These are phyloP conservation scores for Delia radicum DNA, from an alignment of 1,140 invertebrate species.

Conservation along the genomic window DNA sequence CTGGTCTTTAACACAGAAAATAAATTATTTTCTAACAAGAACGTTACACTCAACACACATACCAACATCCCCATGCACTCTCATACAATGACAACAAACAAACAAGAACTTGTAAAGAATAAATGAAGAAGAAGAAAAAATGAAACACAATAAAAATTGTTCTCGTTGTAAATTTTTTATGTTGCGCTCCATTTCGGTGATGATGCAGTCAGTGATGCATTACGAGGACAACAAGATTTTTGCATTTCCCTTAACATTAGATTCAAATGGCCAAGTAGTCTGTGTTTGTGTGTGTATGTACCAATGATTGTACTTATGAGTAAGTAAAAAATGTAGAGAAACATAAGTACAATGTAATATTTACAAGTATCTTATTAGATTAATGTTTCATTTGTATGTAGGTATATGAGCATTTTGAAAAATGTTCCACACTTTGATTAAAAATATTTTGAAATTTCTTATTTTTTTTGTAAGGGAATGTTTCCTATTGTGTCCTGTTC, in stretches of 20 bases:
- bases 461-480: too few species aligned
- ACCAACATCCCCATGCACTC: background rate
- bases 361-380: background rate
- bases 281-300: too few species aligned
- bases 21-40: slow-evolving; percentile 12
- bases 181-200: slow-evolving; percentile 19
- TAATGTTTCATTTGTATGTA: background rate
- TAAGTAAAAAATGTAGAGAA: too few species aligned
- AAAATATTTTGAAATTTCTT: too few species aligned
- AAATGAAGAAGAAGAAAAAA: too few species aligned
- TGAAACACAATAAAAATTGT: background rate
- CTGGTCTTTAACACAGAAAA: slow-evolving; percentile 7
- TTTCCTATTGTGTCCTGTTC: too few species aligned
- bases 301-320: too few species aligned
- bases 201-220: slow-evolving; percentile 10
- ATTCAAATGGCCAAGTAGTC: background rate
- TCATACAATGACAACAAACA: background rate
- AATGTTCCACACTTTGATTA: too few species aligned
- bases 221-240: slow-evolving; percentile 16
- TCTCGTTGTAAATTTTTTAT: background rate
- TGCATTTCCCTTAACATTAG: slow-evolving; percentile 14
- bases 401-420: too few species aligned
- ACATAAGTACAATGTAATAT: background rate
- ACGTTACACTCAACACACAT: background rate
- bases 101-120: background rate